Percentiles rank a stretch among this genome's conserved stretches.
Conservation (phyloP, 1,140 invertebrate species). For the Pararge aegeria region DNA sequence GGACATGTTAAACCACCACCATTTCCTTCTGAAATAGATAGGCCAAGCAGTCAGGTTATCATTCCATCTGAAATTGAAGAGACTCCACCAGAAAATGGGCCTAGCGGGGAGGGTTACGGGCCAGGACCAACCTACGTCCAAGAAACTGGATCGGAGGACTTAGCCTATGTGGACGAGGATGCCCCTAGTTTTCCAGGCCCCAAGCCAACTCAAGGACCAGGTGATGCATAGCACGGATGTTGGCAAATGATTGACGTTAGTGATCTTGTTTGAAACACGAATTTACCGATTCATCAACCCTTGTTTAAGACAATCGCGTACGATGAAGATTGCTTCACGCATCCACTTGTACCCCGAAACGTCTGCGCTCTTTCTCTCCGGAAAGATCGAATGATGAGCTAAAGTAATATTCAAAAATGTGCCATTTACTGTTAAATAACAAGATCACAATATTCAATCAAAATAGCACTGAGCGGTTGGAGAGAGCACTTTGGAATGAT, state of each 20-base stretch:
- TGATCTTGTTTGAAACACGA: conserved; percentile 58
- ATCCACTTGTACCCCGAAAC: conserved; percentile 1
- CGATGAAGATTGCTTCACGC: conserved; percentile 25
- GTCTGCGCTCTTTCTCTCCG: conserved; percentile 28
- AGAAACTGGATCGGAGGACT: conserved; percentile 38
- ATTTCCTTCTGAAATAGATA: conserved; percentile 56
- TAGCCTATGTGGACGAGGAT: conserved; percentile 56
- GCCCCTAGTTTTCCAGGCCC: conserved; percentile 44
- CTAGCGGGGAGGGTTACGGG: conserved; percentile 35
- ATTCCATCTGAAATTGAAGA: conserved; percentile 15
- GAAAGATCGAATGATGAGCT: conserved; percentile 32
- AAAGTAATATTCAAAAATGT: conserved; percentile 29
- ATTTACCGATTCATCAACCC: conserved; percentile 24
- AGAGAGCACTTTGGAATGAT: conserved; percentile 43
- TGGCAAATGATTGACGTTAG: conserved; percentile 63
- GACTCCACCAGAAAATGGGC: conserved; percentile 25
- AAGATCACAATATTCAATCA: conserved; percentile 68
- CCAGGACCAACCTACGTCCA: conserved; percentile 41
- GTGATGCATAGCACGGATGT: conserved; percentile 71
- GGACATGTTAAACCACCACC: conserved; percentile 75
- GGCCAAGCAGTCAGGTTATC: conserved; percentile 35
- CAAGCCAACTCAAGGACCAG: conserved; percentile 69
- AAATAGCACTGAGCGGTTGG: conserved; percentile 52
- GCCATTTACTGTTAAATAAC: conserved; percentile 34
- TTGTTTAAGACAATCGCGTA: conserved; percentile 14